Evolutionary conservation across 2,888 invertebrate genomes (phyloP), one percentile per base, ranked within the genome.

Genomic region (Drosophila kambysellisi): DNA sequence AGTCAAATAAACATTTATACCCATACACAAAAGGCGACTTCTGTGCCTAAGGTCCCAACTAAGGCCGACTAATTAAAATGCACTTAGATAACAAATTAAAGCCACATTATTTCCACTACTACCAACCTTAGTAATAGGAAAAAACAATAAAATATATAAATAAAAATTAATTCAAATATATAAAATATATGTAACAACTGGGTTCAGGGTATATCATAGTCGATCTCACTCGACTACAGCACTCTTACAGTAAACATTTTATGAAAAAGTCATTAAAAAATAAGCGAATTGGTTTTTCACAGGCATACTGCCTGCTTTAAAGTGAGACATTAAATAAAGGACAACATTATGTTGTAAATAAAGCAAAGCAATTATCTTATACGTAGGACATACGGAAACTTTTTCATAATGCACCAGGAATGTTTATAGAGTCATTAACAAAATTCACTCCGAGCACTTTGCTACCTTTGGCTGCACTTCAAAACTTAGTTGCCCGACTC

Each of bases 371-470:
- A 30, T 51, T 51, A 30, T n/a, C 17, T 11, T 11, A n/a, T 74
- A 81, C 68, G 60, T 66, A 35, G 51, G 25, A 32, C 43, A 46
- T 50, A 2, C 15, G 8, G 7, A 29, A 66, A 61, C 41, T 57
- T 56, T 62, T 11, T 39, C 67, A 69, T 63, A 70, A 57, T 43
- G 67, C 62, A 29, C 57, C 43, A 63, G 67, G 75, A 81, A 79
- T 76, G 63, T 79, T 85, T 82, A 70, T 68, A 54, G 67, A 85
- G 80, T 85, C 63, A 68, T 84, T 82, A 82, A 67, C 80, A 70
- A 57, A 70, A 76, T 67, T 70, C 71, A 71, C 61, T 66, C 30
- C 41, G 51, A 63, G 7, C 67, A 68, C 62, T 63, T 54, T 17
- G 69, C 68, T 57, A 82, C 85, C 73, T 73, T 79, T 53, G 52